Evolutionary conservation across 2,888 invertebrate genomes (phyloP), one percentile per base, ranked within the genome.

Genomic region (Hedychridium roseum): DNA sequence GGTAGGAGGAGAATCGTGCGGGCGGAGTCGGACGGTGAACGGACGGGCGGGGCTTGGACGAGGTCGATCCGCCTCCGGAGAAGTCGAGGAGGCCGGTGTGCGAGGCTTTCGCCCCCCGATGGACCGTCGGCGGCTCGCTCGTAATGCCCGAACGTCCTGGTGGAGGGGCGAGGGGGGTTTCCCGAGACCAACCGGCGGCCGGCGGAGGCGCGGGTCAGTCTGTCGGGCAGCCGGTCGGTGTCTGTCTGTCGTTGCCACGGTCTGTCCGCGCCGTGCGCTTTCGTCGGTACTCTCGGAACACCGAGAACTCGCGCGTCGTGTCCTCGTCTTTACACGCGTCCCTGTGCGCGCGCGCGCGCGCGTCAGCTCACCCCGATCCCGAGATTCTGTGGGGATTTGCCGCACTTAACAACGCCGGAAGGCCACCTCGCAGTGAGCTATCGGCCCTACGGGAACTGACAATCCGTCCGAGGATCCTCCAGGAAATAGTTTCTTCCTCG

Each of bases 201-300:
- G 72, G 69, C 68, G 64, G 68, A 70, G 68, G 72, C 70, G 70
- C 72, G 74, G 75, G 76, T 76, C 78, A 77, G 78, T 78, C 78
- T 75, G 73, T 76, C 76, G 74, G 74, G 71, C 76, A 74, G 73
- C 75, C 74, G 77, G 77, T 78, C 74, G 76, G 76, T n/a, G n/a
- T n/a, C n/a, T n/a, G n/a, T 76, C 74, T 74, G 72, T 73, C 68
- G 72, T 66, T 66, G n/a, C 59, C 63, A 59, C 67, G 69, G 60
- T 71, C 71, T 60, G 71, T 69, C 79, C 81, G 82, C 80, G 80
- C 60, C 66, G 61, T 58, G 58, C 57, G 54, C 56, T 55, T 57
- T 61, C 63, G 63, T 65, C 51, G 23, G 23, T 23, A 43, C 51
- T 48, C 50, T 41, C 50, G 46, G 5, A 23, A 23, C 5, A 6